Evolutionary conservation across 1,140 invertebrate genomes (phyloP), one percentile per base, ranked within the genome.

Genomic region (Drosophila chauvacae): DNA sequence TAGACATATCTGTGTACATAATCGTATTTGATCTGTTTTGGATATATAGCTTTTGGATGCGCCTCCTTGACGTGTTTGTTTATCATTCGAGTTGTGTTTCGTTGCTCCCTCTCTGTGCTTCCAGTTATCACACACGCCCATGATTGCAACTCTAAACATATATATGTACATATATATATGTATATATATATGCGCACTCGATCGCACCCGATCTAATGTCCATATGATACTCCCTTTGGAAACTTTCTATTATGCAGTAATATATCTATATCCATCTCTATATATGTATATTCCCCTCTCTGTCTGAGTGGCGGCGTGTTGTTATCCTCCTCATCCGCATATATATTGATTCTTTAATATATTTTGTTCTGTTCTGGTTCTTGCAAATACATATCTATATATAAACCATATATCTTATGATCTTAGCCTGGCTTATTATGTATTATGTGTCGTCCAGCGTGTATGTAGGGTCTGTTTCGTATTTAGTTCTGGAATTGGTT

Each of bases 41-140:
- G 58, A 39, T 63, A 39, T 42, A 42, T 41, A 57, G 63, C 60
- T 79, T 82, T 62, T 68, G 62, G 63, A 73, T 81, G 78, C 79
- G 73, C 73, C 57, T 78, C 14, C 13, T 28, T 48, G 16, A 13
- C 28, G 60, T 59, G 60, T 64, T 53, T 51, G 56, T 44, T 11
- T 65, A 30, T 42, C 51, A 58, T 44, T 57, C 44, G 47, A 44
- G 23, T 55, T 42, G 20, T 51, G 39, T 56, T 45, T 42, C 7
- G 1, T 30, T 6, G 3, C 28, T 28, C 47, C 33, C 45, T 45
- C 26, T 3, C 13, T 75, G 13, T 45, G 30, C 73, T 73, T 66
- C 48, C 48, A 20, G 33, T 66, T 33, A 44, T 28, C 45, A 45
- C 30, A 30, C 30, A 30, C 7, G 18, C 0, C 18, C 61, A 20